Base-by-base conservation (phyloP, 2,888 invertebrate species). In the Morpho deidamia region DNA sequence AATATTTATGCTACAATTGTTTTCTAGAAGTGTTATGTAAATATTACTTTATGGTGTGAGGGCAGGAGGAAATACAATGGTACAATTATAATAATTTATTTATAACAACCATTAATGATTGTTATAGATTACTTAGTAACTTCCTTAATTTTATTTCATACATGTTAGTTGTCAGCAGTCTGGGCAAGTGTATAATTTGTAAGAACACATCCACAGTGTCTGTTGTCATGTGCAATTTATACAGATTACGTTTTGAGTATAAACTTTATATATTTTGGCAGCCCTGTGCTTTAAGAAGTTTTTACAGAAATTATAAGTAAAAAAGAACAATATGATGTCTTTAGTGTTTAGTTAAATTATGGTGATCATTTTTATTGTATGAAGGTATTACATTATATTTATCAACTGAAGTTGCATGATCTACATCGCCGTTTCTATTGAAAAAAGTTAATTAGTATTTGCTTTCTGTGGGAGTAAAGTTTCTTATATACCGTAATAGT, bases 261-360 rank as follows among this genome's bases (percentile, higher is more conserved):
- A 23, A 5, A 23, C 23, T 23, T 23, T 23, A 23, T 2, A 79
- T 76, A 56, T 76, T 86, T 88, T 88, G 88, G 88, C 88, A 88
- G 88, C 88, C 88, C 88, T 85, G 58, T 71, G 69, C 73, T 77
- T 71, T 67, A 47, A 63, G 55, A 63, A 63, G 62, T 55, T 46
- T 58, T 51, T 59, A 56, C 57, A 55, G 35, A 50, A 50, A 53
- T 60, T 63, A 43, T 50, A 23, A 58, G 38, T 58, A 11, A 42
- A 35, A 40, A 50, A 44, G 38, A 48, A 52, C 43, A n/a, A n/a
- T 40, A 41, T 39, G 51, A 43, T 38, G 9, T 43, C 44, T 53
- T 38, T 43, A 8, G 45, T 37, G 44, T 44, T 11, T 35, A 48
- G 11, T 41, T 46, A 11, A 51, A 51, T 42, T 38, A 11, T 12